A percentile compares a stretch with the other conserved stretches of the same genome.
phyloP scores from a whole-genome alignment of 2,797 vertebrate species.

The Pseudochirops corinnae region DNA sequence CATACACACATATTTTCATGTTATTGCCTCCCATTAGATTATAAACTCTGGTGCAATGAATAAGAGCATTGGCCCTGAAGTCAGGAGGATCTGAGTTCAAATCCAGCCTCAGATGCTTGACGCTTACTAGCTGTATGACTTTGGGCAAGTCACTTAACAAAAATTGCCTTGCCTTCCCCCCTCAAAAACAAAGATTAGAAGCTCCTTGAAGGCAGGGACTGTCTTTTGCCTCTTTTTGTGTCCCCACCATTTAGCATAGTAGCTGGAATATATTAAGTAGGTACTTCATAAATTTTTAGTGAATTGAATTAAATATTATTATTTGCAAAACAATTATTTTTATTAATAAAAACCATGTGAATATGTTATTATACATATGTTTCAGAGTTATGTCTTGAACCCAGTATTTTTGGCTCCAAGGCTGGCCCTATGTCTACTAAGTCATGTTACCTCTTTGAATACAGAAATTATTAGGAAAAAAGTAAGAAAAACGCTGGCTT shows the following conservation, averaged over 20 bases:
- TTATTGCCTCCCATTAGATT: too few relatives aligned
- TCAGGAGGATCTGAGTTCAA: too few relatives aligned
- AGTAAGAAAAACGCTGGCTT: neutral
- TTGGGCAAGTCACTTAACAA: too few relatives aligned
- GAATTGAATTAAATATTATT: neutral
- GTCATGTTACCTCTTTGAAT: neutral
- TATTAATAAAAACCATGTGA: neutral
- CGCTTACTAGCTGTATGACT: too few relatives aligned
- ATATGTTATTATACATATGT: neutral
- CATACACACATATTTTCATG: too few relatives aligned
- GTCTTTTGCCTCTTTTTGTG: neutral
- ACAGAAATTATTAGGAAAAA: constrained; percentile 19
- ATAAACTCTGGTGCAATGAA: too few relatives aligned
- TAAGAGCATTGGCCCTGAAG: too few relatives aligned
- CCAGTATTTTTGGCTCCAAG: neutral
- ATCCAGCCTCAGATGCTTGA: too few relatives aligned
- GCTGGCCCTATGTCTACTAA: neutral
- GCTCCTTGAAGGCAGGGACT: neutral
- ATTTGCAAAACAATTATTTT: neutral
- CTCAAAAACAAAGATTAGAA: neutral
- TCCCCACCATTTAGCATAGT: neutral
- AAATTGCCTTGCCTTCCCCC: neutral
- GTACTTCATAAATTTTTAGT: neutral
- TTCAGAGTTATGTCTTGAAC: neutral
- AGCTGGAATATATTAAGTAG: neutral